Percentiles rank a stretch among this genome's conserved stretches.
Evolutionary conservation across 2,797 vertebrate species (phyloP).

Genomic region (Schizopygopsis pylzovi): DNA sequence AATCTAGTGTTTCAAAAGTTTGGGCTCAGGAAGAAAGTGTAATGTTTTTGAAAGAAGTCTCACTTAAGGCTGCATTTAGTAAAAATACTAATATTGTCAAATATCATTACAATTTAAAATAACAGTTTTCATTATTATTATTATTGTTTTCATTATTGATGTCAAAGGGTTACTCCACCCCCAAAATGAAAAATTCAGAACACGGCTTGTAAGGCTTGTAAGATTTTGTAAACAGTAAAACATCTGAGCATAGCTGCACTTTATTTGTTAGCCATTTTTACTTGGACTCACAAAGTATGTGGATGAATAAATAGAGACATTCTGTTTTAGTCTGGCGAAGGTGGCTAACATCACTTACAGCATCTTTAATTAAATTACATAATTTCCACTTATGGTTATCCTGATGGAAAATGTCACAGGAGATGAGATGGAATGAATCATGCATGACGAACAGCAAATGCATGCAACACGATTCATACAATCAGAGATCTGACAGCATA

Average conservation of each 20-base stretch:
- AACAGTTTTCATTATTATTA: background rate
- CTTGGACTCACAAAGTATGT: background rate
- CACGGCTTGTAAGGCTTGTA: background rate
- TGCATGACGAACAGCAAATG: background rate
- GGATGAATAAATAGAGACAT: background rate
- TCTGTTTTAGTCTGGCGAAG: background rate
- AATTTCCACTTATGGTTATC: background rate
- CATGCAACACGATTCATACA: conserved; percentile 4
- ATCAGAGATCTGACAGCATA: background rate
- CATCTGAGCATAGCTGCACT: background rate
- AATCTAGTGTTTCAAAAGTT: background rate
- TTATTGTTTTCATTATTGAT: too few relatives aligned
- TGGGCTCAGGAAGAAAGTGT: background rate
- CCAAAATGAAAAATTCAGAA: too few relatives aligned
- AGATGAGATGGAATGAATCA: background rate
- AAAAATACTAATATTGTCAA: background rate
- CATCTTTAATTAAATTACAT: background rate
- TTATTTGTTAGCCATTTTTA: background rate
- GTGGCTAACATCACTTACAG: background rate
- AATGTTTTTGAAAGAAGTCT: background rate
- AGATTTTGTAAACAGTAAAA: background rate
- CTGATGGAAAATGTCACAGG: background rate
- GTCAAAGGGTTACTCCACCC: too few relatives aligned
- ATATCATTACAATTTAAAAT: background rate
- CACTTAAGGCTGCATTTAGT: background rate